A percentile compares a stretch with the other conserved stretches of the same genome.
phyloP scores from a whole-genome alignment of 2,113 vertebrate species.

The Poicephalus gulielmi region DNA sequence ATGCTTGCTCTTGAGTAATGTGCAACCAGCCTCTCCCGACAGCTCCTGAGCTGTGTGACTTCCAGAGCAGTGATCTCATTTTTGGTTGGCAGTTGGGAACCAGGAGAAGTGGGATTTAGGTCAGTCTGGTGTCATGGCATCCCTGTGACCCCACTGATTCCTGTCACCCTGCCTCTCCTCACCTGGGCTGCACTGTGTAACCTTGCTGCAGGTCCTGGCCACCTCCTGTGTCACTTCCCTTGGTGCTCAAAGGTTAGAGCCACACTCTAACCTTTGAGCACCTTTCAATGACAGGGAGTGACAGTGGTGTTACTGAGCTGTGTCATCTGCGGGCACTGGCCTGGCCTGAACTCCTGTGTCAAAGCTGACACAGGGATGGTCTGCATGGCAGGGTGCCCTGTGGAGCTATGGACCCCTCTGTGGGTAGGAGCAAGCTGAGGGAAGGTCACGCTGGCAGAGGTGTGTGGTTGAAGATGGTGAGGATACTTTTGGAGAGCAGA shows the following conservation, averaged over 20 bases:
- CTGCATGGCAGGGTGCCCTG: neutral
- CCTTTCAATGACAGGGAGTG: neutral
- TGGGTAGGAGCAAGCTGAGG: neutral
- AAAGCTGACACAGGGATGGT: neutral
- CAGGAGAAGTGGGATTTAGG: constrained; percentile 57
- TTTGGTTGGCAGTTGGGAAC: constrained; percentile 39
- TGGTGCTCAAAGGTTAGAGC: neutral
- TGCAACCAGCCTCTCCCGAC: constrained; percentile 15
- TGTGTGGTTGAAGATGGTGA: neutral
- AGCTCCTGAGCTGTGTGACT: neutral
- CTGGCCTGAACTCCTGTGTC: neutral
- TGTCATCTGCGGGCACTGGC: neutral
- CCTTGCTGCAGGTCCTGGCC: fast-evolving
- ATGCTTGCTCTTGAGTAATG: constrained; percentile 54
- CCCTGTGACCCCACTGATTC: neutral
- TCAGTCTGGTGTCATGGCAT: neutral
- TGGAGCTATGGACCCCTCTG: fast-evolving
- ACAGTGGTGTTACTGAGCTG: neutral
- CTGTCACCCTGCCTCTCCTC: neutral
- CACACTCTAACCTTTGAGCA: neutral
- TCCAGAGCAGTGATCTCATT: constrained; percentile 33
- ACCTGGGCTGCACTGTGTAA: neutral
- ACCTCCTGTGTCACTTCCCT: neutral
- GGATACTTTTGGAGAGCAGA: neutral
- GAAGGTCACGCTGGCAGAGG: neutral